Conservation (phyloP, 1,140 invertebrate species). For the Holcopasites calliopsidis region DNA sequence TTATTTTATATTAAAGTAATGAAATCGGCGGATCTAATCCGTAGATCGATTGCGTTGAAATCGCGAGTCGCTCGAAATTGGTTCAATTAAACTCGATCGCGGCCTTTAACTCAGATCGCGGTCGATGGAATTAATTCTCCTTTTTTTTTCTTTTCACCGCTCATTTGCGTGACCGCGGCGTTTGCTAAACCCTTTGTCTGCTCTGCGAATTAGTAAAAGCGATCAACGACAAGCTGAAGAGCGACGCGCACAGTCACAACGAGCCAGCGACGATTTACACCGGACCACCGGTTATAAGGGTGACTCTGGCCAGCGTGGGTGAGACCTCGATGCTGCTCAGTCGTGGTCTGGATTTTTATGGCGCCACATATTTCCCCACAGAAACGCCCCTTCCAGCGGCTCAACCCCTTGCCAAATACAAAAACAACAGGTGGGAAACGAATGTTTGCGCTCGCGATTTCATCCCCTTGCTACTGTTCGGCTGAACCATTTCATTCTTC, state of each 20-base stretch:
- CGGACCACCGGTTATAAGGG: slow-evolving; percentile 82
- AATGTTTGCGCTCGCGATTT: too few species aligned
- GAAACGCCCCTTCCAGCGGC: slow-evolving; percentile 85
- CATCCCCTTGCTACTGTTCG: too few species aligned
- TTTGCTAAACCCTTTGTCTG: slow-evolving; percentile 29
- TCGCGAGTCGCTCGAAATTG: neutral
- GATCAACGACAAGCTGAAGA: slow-evolving; percentile 77
- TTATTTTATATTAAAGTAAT: too few species aligned
- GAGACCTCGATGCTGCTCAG: slow-evolving; percentile 89
- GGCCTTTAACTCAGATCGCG: neutral
- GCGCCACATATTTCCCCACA: slow-evolving; percentile 91
- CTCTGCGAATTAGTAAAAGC: slow-evolving; percentile 71
- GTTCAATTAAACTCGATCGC: slow-evolving; percentile 20
- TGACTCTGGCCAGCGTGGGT: slow-evolving; percentile 89
- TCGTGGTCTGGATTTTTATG: slow-evolving; percentile 91
- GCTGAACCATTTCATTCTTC: too few species aligned
- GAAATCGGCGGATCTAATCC: neutral
- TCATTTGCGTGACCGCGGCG: slow-evolving; percentile 19
- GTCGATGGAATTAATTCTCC: slow-evolving; percentile 15
- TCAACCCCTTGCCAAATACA: slow-evolving; percentile 78
- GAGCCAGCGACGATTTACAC: slow-evolving; percentile 80
- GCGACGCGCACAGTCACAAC: slow-evolving; percentile 78
- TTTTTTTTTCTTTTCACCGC: neutral
- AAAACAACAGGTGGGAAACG: slow-evolving; percentile 79
- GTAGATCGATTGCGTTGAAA: neutral